phyloP scores from a whole-genome alignment of 2,113 vertebrate genomes.

The Coregonus clupeaformis region DNA sequence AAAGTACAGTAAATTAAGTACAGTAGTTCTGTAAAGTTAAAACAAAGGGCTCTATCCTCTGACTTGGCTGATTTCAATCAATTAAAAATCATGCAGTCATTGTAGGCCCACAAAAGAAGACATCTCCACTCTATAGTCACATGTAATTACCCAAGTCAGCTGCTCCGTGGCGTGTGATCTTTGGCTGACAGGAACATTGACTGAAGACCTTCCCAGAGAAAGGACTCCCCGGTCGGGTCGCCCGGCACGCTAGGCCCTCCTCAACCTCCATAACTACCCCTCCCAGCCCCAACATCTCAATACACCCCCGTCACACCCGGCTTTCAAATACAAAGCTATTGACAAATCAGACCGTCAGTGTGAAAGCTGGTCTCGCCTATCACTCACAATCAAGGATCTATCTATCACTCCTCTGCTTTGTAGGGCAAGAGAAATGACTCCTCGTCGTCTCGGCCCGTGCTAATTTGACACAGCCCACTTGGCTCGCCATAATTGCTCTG shows the following conservation, averaged over 20 bases:
- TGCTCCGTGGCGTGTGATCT: conserved; percentile 88
- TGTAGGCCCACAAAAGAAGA: conserved; percentile 98
- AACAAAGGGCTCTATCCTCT: conserved; percentile 32
- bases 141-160: conserved; percentile 95
- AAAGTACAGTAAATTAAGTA: background rate
- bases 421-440: conserved; percentile 92
- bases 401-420: conserved; percentile 85
- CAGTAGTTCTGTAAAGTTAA: background rate
- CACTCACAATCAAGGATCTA: conserved; percentile 94
- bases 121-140: conserved; percentile 96
- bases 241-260: conserved; percentile 72
- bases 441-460: conserved; percentile 45
- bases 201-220: conserved; percentile 95
- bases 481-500: conserved; percentile 99
- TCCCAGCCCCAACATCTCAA: conserved; percentile 80
- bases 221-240: conserved; percentile 82
- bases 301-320: conserved; percentile 84
- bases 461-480: conserved; percentile 99
- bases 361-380: conserved; percentile 84
- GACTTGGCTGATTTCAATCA: conserved; percentile 82
- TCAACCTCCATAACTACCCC: conserved; percentile 70
- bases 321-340: conserved; percentile 75
- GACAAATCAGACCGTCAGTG: conserved; percentile 90
- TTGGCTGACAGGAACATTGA: conserved; percentile 90
- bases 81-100: conserved; percentile 98